A percentile compares a stretch with the other conserved stretches of the same genome.
phyloP scores from a whole-genome alignment of 2,888 invertebrate genomes.

The Chorisops tibialis region DNA sequence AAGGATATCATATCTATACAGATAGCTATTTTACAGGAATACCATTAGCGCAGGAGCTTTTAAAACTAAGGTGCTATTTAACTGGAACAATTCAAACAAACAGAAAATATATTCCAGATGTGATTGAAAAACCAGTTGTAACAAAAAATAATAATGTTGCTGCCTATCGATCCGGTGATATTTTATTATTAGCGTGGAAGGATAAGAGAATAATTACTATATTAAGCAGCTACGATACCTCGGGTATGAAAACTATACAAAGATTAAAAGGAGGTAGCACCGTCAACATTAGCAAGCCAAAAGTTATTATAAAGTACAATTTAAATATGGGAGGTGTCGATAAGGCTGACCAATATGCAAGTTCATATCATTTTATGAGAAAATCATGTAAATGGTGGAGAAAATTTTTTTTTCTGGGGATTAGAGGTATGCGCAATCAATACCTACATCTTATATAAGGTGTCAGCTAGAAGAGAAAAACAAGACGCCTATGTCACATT shows the following conservation, averaged over 20 bases:
- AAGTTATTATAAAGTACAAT: slow-evolving; percentile 7
- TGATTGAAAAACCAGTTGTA: slow-evolving; percentile 1
- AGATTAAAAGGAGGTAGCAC: background rate
- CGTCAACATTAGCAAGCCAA: no score
- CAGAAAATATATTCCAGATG: no score
- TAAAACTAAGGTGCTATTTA: slow-evolving; percentile 5
- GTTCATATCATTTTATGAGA: slow-evolving; percentile 23
- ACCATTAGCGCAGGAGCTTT: slow-evolving; percentile 7
- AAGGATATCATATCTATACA: slow-evolving; percentile 2
- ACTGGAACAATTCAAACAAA: no score
- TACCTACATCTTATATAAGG: slow-evolving; percentile 12
- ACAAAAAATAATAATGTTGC: slow-evolving; percentile 9
- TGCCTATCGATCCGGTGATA: slow-evolving; percentile 21
- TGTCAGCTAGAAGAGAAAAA: slow-evolving; percentile 17
- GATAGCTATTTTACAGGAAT: background rate
- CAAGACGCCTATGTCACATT: slow-evolving; percentile 9
- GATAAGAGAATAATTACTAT: slow-evolving; percentile 35
- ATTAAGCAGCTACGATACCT: slow-evolving; percentile 32
- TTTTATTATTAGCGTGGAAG: no score
- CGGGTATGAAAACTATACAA: slow-evolving; percentile 27
- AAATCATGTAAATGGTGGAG: slow-evolving; percentile 16
- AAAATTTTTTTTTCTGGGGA: slow-evolving; percentile 5
- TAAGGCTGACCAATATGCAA: slow-evolving; percentile 16
- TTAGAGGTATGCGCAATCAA: background rate
- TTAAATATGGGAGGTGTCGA: no score